These are phyloP conservation scores for Protobothrops mucrosquamatus DNA, from an alignment of 2,113 vertebrate species.

Conservation along the genomic window DNA sequence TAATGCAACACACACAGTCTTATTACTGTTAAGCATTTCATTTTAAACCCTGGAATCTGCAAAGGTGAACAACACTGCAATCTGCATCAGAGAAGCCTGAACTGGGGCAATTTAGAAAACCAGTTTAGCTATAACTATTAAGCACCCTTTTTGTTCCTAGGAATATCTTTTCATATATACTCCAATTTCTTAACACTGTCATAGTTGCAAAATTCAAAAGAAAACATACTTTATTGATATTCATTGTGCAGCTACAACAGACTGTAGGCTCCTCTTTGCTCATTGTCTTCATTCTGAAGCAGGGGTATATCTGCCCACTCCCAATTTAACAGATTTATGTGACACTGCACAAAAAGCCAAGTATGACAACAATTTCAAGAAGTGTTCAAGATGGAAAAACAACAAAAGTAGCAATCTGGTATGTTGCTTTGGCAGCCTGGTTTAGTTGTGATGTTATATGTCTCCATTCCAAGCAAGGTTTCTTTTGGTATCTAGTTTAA, in stretches of 20 bases:
- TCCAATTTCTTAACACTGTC: conserved; percentile 38
- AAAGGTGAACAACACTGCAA: neutral
- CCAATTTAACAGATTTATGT: neutral
- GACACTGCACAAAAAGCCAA: conserved; percentile 12
- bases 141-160: neutral
- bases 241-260: conserved; percentile 38
- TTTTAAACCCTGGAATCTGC: neutral
- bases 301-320: neutral
- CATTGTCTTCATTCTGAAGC: neutral
- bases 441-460: neutral
- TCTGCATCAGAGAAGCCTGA: neutral
- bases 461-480: neutral
- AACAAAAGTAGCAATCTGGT: rapidly evolving
- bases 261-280: conserved; percentile 21
- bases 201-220: conserved; percentile 38
- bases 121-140: neutral
- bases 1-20: neutral
- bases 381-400: neutral
- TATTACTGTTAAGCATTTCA: neutral
- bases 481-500: neutral
- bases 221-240: conserved; percentile 40
- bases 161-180: too few species aligned
- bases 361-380: neutral
- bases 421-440: neutral
- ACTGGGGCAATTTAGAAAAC: neutral